A percentile compares a stretch with the other conserved stretches of the same genome.
Conservation (phyloP, 1,140 invertebrate species). For the Metaphire vulgaris region DNA sequence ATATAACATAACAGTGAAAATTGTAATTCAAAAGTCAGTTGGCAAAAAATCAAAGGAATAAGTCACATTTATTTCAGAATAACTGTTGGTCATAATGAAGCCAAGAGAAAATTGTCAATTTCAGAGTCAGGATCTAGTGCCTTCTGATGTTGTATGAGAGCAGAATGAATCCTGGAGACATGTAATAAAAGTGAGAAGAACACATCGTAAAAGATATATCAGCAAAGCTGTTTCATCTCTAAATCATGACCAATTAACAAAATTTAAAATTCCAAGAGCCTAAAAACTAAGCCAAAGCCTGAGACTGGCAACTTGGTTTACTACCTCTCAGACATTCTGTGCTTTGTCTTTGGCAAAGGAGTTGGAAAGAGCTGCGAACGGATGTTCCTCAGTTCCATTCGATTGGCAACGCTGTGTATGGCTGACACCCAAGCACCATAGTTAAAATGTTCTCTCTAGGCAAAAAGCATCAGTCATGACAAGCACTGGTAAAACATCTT, state of each 20-base stretch:
- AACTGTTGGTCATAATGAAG: not conserved
- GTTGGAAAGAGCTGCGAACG: constrained; percentile 62
- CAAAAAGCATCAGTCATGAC: too few relatives aligned
- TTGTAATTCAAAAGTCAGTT: too few relatives aligned
- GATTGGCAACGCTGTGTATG: constrained; percentile 64
- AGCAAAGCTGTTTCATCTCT: not conserved
- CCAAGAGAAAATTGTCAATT: not conserved
- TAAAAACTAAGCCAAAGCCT: too few relatives aligned
- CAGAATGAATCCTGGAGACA: too few relatives aligned
- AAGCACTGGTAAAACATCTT: not conserved
- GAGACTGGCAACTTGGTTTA: too few relatives aligned
- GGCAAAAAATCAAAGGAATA: not conserved
- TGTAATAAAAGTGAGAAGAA: too few relatives aligned
- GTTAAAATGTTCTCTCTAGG: constrained; percentile 54
- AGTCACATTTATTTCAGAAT: not conserved
- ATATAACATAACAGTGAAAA: too few relatives aligned
- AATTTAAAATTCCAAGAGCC: too few relatives aligned
- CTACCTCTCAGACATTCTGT: constrained; percentile 49
- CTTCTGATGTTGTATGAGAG: not conserved
- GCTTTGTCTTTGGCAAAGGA: constrained; percentile 59
- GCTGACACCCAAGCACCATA: constrained; percentile 77
- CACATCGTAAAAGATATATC: too few relatives aligned
- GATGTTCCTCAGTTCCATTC: constrained; percentile 59
- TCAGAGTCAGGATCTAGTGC: not conserved
- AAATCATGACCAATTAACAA: too few relatives aligned